Base-by-base conservation (phyloP, 1,140 invertebrate genomes). In the Pogonognathellus flavescens region DNA sequence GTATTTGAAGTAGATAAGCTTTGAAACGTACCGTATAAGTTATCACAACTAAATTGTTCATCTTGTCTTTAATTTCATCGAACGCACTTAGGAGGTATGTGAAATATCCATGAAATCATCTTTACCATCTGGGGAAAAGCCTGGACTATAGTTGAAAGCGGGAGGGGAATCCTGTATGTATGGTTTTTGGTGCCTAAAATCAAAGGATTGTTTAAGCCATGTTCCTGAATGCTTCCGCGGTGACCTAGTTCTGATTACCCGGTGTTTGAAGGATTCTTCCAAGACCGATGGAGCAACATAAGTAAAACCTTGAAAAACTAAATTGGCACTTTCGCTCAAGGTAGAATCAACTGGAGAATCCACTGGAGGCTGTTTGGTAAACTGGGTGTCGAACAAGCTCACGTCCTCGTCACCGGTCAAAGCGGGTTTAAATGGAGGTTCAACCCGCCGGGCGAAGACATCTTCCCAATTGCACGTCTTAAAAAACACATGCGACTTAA, bases 261-360 rank as follows among this genome's bases (percentile, higher is more conserved):
- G 92, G 80, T 93, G 92, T 86, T 93, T 94, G 90, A 96, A 95
- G 92, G 97, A 95, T 90, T 98, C 97, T 90, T 99, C 97, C 89
- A 99, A 91, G 53, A 99, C 95, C 22, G 97, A 98, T 70, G 98
- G 98, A 31, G 98, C 98, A 83, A 99, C 96, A 91, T 99, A 99
- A 0, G 98, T 99, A 90, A 99, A 99, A 88, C 98, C 98, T 96
- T 99, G 93, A 92, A 99, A 99, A 91, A 98, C 95, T 92, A 97
- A 93, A 92, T 99, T 98, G 89, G 95, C 96, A 92, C 97, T 98
- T 92, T 98, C 97, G 91, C 97, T 99, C 62, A 99, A 93, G 83
- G 94, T 96, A 81, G 96, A 95, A 90, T 99, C 98, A 91, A 98
- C 98, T 16, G 99, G 99, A 52, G 97, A 99, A 92, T 99, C 98